Percentiles rank a stretch among this genome's conserved stretches.
phyloP scores from a whole-genome alignment of 2,113 vertebrate genomes.

The Dicrurus megarhynchus region DNA sequence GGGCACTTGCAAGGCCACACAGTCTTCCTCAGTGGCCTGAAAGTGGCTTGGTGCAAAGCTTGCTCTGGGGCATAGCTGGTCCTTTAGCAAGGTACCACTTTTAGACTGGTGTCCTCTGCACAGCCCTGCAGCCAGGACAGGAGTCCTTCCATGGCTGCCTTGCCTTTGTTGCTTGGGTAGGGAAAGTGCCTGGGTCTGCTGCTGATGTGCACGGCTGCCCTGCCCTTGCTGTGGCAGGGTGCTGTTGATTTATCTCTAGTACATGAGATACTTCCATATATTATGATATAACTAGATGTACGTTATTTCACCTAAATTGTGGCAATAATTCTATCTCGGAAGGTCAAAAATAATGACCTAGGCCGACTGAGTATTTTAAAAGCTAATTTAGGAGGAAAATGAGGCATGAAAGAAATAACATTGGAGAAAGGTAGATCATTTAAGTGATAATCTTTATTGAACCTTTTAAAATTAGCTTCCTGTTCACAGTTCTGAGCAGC shows the following conservation, averaged over 20 bases:
- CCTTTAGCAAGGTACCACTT: not conserved
- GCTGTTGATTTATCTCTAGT: not conserved
- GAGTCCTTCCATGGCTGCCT: not conserved
- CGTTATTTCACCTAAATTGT: rapidly evolving
- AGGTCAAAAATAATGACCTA: not conserved
- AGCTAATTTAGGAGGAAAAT: not conserved
- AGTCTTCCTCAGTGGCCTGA: not conserved
- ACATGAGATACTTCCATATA: not conserved
- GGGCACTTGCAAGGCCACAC: rapidly evolving
- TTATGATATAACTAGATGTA: not conserved
- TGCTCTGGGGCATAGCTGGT: not conserved
- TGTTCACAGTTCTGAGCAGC: not conserved
- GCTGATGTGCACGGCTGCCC: not conserved
- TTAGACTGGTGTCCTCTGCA: not conserved
- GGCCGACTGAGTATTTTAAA: not conserved
- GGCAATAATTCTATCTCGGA: not conserved
- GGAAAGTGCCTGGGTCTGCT: not conserved
- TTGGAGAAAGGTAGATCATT: not conserved
- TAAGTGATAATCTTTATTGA: not conserved
- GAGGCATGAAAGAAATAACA: constrained; percentile 17
- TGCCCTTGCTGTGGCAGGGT: not conserved
- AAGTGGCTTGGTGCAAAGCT: not conserved
- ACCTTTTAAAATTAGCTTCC: not conserved
- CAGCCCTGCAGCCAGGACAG: rapidly evolving
- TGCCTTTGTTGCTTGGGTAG: not conserved